Base-by-base conservation (phyloP, 2,797 vertebrate genomes). In the Enteromius paludinosus region DNA sequence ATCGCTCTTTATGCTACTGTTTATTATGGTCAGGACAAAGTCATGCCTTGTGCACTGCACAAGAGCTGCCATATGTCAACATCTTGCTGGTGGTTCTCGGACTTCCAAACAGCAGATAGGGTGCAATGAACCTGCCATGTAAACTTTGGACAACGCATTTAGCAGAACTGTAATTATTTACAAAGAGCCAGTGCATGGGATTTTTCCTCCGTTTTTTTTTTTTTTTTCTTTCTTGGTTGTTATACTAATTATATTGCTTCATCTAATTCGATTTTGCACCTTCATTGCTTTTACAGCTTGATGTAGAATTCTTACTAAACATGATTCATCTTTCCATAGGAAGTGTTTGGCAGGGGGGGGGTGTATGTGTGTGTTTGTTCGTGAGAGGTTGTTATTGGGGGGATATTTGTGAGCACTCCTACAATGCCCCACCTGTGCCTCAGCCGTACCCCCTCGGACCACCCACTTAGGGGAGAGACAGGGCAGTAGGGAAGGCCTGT, bases 91-190 rank as follows among this genome's bases (percentile, higher is more conserved):
- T 96, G 97, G 97, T 98, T 98, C 96, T 92, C 93, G 95, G 95
- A 96, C 96, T 94, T 98, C 96, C 96, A 98, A 99, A 99, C 97
- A 99, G 98, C 96, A 96, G 97, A 96, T 93, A 97, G 97, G 96
- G 97, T 97, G 97, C 95, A 96, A 94, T 99, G 97, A 99, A 97
- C 97, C 95, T 97, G 95, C 96, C 96, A 95, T 96, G 96, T 98
- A 99, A 99, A 99, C 97, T 97, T 98, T 99, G 96, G 96, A 96
- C 96, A 98, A 98, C 96, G 96, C 96, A 96, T 97, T 97, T 96
- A 96, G 96, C 97, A 96, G 96, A 98, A 98, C 96, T 97, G 92
- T 98, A 98, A 99, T 98, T 99, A 99, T 99, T 99, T 98, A 99
- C 95, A 97, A 97, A 96, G 92, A 62, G 95, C 95, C 94, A 94